phyloP scores from a whole-genome alignment of 2,113 vertebrate genomes.

The Anhinga rufa region DNA sequence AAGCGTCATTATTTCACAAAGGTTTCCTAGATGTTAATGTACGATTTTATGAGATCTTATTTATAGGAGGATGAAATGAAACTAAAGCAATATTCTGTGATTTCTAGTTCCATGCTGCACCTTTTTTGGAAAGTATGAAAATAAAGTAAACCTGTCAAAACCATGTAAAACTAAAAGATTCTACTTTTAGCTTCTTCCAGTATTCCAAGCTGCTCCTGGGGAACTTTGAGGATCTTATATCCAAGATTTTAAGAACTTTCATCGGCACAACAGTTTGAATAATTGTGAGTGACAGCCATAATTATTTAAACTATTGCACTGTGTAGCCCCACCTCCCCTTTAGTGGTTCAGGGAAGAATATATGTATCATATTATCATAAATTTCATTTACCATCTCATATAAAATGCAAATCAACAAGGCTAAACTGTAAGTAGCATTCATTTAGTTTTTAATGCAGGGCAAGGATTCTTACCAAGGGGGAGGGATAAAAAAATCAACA shows the following conservation, averaged over 20 bases:
- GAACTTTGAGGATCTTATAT: background rate
- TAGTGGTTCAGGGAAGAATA: constrained; percentile 7
- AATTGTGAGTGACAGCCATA: background rate
- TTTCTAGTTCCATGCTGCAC: background rate
- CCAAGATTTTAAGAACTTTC: background rate
- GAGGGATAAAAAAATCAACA: constrained; percentile 7
- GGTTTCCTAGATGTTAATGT: background rate
- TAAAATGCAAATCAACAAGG: constrained; percentile 50
- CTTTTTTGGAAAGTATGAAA: background rate
- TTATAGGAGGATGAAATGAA: background rate
- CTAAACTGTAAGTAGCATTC: constrained; percentile 20
- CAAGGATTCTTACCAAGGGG: background rate
- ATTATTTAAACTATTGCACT: constrained; percentile 32
- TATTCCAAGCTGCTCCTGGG: background rate
- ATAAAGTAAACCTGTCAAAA: background rate
- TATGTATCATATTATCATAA: constrained; percentile 29
- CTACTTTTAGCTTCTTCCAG: background rate
- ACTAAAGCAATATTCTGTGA: background rate
- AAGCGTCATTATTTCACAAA: background rate
- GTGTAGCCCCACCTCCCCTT: background rate
- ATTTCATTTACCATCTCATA: constrained; percentile 12
- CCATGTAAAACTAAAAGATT: background rate
- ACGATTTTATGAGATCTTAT: background rate
- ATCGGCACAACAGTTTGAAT: background rate
- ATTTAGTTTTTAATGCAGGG: background rate